These are phyloP conservation scores for Mystacornis crossleyi DNA, from an alignment of 2,113 vertebrate species.

Conservation along the genomic window DNA sequence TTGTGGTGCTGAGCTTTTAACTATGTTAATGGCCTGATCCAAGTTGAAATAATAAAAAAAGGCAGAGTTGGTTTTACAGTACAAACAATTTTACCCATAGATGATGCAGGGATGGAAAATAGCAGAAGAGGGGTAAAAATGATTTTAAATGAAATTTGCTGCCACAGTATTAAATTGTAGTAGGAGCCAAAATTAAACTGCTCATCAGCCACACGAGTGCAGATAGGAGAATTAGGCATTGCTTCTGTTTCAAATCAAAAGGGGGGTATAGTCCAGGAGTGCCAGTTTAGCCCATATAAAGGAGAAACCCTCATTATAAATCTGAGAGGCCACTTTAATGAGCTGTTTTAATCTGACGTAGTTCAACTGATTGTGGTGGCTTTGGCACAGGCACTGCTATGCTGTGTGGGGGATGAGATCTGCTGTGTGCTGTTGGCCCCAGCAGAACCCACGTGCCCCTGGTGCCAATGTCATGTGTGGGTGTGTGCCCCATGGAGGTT, in stretches of 20 bases:
- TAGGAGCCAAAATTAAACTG: background rate
- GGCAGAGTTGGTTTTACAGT: background rate
- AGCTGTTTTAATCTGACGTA: background rate
- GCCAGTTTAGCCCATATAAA: background rate
- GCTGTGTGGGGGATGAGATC: background rate
- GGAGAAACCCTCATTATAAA: background rate
- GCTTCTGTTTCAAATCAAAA: background rate
- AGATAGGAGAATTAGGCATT: background rate
- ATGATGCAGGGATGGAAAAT: background rate
- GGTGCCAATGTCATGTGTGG: rapidly evolving
- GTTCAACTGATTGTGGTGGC: background rate
- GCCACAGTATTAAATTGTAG: background rate
- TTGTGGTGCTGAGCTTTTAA: background rate
- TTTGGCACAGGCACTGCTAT: background rate
- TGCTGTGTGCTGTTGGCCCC: background rate
- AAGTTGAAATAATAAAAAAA: background rate
- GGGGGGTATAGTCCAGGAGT: background rate
- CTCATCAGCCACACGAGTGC: background rate
- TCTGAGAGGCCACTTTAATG: background rate
- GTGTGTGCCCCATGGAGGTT: background rate
- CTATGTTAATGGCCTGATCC: background rate
- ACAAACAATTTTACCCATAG: background rate
- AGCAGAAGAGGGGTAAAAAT: background rate
- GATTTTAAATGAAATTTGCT: background rate
- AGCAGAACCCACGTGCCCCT: rapidly evolving